Evolutionary conservation across 2,888 invertebrate genomes (phyloP).

Genomic region (Apamea crenata): DNA sequence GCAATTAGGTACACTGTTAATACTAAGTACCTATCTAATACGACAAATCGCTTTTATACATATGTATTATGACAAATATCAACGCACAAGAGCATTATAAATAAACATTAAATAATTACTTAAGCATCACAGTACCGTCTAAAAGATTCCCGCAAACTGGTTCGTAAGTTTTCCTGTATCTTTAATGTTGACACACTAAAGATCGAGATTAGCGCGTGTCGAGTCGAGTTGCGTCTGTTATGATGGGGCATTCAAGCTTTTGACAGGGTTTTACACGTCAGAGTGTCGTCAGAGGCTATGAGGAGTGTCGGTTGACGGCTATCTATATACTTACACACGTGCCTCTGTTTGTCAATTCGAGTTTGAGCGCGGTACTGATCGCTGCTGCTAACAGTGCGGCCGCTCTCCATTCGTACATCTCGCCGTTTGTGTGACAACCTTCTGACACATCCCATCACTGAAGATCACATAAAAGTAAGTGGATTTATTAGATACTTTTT

Average conservation of each 20-base stretch:
- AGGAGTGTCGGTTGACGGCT: constrained; percentile 57
- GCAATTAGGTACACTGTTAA: too few species aligned
- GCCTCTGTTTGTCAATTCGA: constrained; percentile 74
- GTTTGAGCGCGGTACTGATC: constrained; percentile 76
- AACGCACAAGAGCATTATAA: background rate
- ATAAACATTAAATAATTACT: constrained; percentile 10
- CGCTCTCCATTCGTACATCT: constrained; percentile 60
- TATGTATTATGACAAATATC: background rate
- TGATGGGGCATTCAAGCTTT: constrained; percentile 64
- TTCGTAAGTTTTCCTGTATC: constrained; percentile 50
- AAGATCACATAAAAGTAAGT: constrained; percentile 64
- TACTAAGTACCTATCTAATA: background rate
- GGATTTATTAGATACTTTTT: background rate
- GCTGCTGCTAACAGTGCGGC: constrained; percentile 72
- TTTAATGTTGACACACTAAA: constrained; percentile 9
- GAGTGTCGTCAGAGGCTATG: constrained; percentile 65
- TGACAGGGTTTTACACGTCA: constrained; percentile 65
- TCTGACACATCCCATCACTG: constrained; percentile 25
- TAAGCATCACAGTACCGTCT: constrained; percentile 24
- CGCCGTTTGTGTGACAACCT: constrained; percentile 71
- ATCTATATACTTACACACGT: constrained; percentile 70
- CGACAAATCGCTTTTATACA: background rate
- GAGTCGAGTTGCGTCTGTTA: constrained; percentile 21
- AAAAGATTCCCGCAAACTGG: constrained; percentile 48
- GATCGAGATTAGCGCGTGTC: constrained; percentile 16